Base-by-base conservation (phyloP, 2,888 invertebrate genomes). In the Ischnus inquisitorius region DNA sequence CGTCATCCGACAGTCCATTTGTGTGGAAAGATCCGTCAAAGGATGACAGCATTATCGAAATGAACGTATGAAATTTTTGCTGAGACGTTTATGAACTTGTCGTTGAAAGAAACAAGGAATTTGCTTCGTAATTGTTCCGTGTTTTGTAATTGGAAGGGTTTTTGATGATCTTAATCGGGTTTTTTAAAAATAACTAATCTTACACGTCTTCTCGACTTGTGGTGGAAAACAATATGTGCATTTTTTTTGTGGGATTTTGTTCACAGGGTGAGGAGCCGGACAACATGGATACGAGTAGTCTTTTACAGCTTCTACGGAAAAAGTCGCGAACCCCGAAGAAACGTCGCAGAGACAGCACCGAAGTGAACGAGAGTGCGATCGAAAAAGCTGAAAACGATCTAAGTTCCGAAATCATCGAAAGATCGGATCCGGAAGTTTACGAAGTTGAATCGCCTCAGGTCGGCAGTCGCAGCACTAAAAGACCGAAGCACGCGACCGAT, bases 21-120 rank as follows among this genome's bases (percentile, higher is more conserved):
- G n/a, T 79, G 16, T 67, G 67, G 67, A 79, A 16, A 8, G 14
- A 54, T 41, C 14, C 14, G 1, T 5, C 48, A 0, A 12, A 12
- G n/a, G 54, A 76, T 25, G 48, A 67, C 72, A 54, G 76, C 54
- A 22, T 41, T 4, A 43, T 28, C 16, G 67, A 67, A 48, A 12
- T 3, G 25, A 25, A n/a, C 41, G 76, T 76, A 75, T 34, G 62
- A 64, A 12, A 65, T 41, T 39, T 39, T 64, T n/a, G n/a, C n/a
- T n/a, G n/a, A n/a, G n/a, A 8, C 28, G 1, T 39, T 41, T 64
- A 39, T 39, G 3, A n/a, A n/a, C n/a, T n/a, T n/a, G n/a, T n/a
- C n/a, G n/a, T n/a, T n/a, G n/a, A n/a, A n/a, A n/a, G n/a, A n/a
- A n/a, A n/a, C n/a, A n/a, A n/a, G n/a, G n/a, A n/a, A n/a, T n/a